phyloP scores from a whole-genome alignment of 2,113 vertebrate species.

The Neolamprologus devosi region DNA sequence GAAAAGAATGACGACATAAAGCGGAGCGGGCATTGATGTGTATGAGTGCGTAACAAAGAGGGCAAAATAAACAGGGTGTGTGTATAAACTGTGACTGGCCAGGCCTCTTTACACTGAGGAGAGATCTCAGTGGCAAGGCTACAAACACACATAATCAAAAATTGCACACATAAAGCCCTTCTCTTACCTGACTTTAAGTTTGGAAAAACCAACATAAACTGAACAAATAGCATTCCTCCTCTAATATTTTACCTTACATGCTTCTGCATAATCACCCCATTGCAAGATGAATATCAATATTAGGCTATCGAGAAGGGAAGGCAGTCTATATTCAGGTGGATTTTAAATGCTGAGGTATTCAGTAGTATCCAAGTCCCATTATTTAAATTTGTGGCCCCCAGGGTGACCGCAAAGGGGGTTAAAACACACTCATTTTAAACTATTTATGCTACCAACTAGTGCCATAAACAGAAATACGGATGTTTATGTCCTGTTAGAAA shows the following conservation, averaged over 20 bases:
- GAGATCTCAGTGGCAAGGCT: not conserved
- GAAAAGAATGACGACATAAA: not conserved
- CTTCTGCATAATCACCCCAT: not conserved
- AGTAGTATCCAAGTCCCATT: not conserved
- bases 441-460: not conserved
- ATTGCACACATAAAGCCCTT: not conserved
- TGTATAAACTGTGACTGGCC: not conserved
- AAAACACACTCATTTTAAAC: not conserved
- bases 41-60: not conserved
- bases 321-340: not conserved
- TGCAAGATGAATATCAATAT: not conserved
- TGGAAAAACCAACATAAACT: not conserved
- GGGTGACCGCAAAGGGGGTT: not conserved
- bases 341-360: not conserved
- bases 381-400: not conserved
- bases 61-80: not conserved
- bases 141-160: not conserved
- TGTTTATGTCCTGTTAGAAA: not conserved
- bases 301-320: not conserved
- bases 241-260: not conserved
- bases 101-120: not conserved
- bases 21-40: fast-evolving
- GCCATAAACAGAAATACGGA: not conserved
- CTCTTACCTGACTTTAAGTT: not conserved
- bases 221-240: not conserved